Evolutionary conservation across 2,113 vertebrate genomes (phyloP), one percentile per base, ranked within the genome.

Genomic region (Cichladusa arquata): DNA sequence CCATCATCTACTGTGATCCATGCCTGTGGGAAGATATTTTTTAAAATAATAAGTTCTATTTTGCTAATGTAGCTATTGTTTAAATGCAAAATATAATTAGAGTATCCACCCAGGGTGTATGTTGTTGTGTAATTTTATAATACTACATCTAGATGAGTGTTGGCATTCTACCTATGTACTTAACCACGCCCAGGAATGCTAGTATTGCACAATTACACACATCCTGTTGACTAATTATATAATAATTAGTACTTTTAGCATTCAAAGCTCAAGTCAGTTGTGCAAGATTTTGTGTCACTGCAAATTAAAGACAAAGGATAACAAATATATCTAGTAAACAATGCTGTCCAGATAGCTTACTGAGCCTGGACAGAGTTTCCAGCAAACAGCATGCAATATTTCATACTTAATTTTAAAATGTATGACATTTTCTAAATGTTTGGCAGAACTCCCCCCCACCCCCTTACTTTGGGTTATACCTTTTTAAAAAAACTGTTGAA

Each of bases 181-280:
- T 91, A 92, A 96, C 96, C 97, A 94, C 90, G 90, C 96, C 86
- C 94, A 97, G 74, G 94, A 96, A 94, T 84, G 80, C 88, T 92
- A 79, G 88, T 95, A 92, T 97, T 97, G 93, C 96, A 94, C 93
- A 97, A 96, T 95, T 96, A 91, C 93, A 97, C 80, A 95, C 86
- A 97, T 97, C 95, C 97, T 97, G 91, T 91, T 96, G 91, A 93
- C 96, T 98, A 96, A 97, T 98, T 98, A 96, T 40, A 86, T 96
- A 98, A 98, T 97, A 92, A 95, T 92, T 93, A 90, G 66, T 94
- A 94, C 90, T 96, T 95, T 97, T 95, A 95, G 95, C 74, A 92
- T 96, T 98, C 90, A 97, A 71, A 92, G 93, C 62, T 96, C 82
- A 93, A 93, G 90, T 96, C 15, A 11, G 61, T 97, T 97, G 95